Evolutionary conservation across 2,888 invertebrate species (phyloP).

Genomic region (Mimumesa dahlbomi): DNA sequence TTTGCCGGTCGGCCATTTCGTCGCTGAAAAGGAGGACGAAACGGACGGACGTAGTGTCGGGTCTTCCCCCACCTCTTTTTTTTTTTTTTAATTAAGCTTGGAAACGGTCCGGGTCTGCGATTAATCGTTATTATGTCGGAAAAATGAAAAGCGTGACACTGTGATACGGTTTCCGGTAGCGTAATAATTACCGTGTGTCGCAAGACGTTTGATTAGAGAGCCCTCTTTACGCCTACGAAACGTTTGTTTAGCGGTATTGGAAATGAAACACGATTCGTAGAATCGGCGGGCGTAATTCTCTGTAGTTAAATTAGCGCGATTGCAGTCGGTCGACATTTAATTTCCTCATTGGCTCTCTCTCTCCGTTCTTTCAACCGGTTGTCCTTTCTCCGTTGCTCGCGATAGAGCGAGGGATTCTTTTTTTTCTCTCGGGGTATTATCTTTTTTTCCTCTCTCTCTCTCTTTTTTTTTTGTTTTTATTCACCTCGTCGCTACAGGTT

Average conservation of each 20-base stretch:
- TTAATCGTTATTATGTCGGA: constrained; percentile 61
- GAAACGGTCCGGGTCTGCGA: constrained; percentile 48
- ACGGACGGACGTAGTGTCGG: constrained; percentile 39
- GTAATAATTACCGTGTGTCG: no score
- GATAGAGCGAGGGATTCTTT: no score
- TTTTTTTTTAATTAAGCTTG: constrained; percentile 59
- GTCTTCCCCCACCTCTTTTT: no score
- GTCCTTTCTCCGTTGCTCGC: constrained; percentile 8
- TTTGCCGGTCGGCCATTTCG: constrained; percentile 61
- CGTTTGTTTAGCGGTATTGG: constrained; percentile 44
- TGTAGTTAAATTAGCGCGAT: constrained; percentile 54
- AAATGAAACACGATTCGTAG: constrained; percentile 39
- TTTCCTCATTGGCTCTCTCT: constrained; percentile 35
- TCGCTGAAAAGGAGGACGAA: constrained; percentile 27
- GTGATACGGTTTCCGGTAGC: constrained; percentile 38
- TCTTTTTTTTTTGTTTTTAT: constrained; percentile 18
- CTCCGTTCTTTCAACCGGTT: no score
- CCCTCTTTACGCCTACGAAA: no score
- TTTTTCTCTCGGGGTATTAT: background rate
- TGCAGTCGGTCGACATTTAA: constrained; percentile 47
- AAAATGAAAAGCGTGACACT: constrained; percentile 47
- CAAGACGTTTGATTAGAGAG: no score
- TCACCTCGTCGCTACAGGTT: constrained; percentile 26
- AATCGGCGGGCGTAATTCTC: constrained; percentile 50
- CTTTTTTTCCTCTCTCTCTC: background rate